These are phyloP conservation scores for Eumacrocentrus americanus DNA, from an alignment of 2,888 invertebrate species.

Conservation along the genomic window DNA sequence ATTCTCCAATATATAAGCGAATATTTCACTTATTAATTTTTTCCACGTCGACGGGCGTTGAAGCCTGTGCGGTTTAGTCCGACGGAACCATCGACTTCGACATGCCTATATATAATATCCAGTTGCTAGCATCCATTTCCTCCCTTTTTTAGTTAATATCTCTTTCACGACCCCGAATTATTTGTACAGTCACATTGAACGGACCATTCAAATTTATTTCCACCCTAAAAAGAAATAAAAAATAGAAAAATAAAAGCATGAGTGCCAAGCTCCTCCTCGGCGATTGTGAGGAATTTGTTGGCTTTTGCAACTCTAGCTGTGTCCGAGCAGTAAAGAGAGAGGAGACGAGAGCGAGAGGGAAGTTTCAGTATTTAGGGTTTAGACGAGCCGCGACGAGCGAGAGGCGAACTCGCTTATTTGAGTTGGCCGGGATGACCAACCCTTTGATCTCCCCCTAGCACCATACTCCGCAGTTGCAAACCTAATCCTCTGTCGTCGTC, in stretches of 20 bases:
- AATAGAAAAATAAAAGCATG: constrained; percentile 14
- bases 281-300: constrained; percentile 33
- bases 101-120: neutral
- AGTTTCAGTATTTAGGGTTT: constrained; percentile 55
- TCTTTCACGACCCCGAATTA: constrained; percentile 8
- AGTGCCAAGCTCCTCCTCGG: constrained; percentile 25
- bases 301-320: constrained; percentile 9
- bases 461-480: constrained; percentile 32
- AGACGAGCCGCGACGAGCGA: constrained; percentile 45
- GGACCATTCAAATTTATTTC: constrained; percentile 15
- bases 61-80: constrained; percentile 9
- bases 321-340: too few relatives aligned
- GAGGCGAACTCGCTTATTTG: constrained; percentile 57
- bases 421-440: constrained; percentile 59
- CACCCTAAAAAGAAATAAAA: constrained; percentile 6
- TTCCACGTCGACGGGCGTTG: constrained; percentile 19
- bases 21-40: constrained; percentile 59
- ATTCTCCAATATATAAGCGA: constrained; percentile 49
- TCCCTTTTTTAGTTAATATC: constrained; percentile 15
- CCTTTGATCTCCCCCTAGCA: constrained; percentile 56
- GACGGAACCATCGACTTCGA: constrained; percentile 14
- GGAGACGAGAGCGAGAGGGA: too few relatives aligned
- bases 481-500: constrained; percentile 42
- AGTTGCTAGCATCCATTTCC: neutral
- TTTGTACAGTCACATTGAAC: constrained; percentile 1